phyloP scores from a whole-genome alignment of 2,797 vertebrate species.

The Cryptoblepharus egeriae region DNA sequence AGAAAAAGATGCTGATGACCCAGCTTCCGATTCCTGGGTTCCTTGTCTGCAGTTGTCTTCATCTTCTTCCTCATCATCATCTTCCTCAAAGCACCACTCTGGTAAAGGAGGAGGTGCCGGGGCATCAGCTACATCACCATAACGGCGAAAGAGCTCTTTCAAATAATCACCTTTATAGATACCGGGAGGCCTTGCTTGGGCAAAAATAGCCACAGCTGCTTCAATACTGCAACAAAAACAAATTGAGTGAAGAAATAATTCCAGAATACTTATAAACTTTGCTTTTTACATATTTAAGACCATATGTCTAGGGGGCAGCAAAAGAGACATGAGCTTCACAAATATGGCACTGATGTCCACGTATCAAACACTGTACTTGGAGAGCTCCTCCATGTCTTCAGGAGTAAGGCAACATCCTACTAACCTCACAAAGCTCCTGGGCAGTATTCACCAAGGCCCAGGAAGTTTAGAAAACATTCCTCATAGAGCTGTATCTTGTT shows the following conservation, averaged over 20 bases:
- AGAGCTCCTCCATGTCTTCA: no score
- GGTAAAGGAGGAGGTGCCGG: conserved; percentile 90
- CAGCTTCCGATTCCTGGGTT: conserved; percentile 89
- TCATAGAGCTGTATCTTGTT: neutral
- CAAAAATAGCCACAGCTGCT: conserved; percentile 93
- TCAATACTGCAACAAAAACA: conserved; percentile 84
- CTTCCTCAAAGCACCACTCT: conserved; percentile 96
- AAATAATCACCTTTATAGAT: conserved; percentile 99
- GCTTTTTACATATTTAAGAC: no score
- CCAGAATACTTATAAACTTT: conserved; percentile 29
- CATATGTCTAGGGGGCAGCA: no score
- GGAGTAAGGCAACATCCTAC: neutral
- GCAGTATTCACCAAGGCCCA: neutral
- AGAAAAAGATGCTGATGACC: conserved; percentile 87
- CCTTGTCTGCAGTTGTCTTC: conserved; percentile 84
- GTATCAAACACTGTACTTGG: no score
- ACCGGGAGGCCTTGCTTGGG: conserved; percentile 91
- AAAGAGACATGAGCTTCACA: no score
- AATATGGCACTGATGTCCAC: no score
- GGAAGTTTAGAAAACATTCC: neutral
- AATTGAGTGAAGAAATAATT: conserved; percentile 34
- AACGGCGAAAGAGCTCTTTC: conserved; percentile 96
- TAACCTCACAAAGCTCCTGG: neutral
- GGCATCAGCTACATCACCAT: conserved; percentile 91
- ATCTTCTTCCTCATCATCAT: conserved; percentile 80